Percentiles rank a stretch among this genome's conserved stretches.
These are phyloP conservation scores for Matsumyia berberina DNA, from an alignment of 2,888 invertebrate species.

Conservation along the genomic window DNA sequence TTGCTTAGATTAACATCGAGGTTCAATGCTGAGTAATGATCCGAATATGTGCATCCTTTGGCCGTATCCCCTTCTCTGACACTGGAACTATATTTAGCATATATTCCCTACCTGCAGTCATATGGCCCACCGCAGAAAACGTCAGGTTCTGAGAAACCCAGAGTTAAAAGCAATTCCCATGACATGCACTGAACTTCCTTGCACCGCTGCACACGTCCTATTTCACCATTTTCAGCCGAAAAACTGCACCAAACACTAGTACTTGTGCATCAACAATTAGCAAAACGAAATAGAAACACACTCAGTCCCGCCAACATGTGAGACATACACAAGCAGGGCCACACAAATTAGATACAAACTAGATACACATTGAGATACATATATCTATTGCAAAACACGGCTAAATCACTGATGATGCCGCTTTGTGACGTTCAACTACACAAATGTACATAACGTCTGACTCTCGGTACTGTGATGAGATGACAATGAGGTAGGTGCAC, in stretches of 20 bases:
- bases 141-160: slow-evolving; percentile 1
- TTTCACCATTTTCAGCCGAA: slow-evolving; percentile 5
- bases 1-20: no score
- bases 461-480: slow-evolving; percentile 35
- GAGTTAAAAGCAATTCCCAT: background rate
- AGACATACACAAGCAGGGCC: slow-evolving; percentile 17
- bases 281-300: slow-evolving; percentile 27
- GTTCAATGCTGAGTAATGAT: no score
- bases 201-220: background rate
- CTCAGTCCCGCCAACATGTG: slow-evolving; percentile 4
- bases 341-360: slow-evolving; percentile 9
- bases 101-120: background rate
- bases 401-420: slow-evolving; percentile 8
- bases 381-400: slow-evolving; percentile 19
- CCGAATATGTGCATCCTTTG: no score
- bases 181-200: background rate
- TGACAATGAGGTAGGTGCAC: slow-evolving; percentile 47
- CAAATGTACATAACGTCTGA: background rate
- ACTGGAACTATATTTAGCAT: no score
- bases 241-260: slow-evolving; percentile 8
- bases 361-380: slow-evolving; percentile 15
- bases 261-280: slow-evolving; percentile 36
- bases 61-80: no score
- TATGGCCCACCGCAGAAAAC: background rate
- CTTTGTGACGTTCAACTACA: slow-evolving; percentile 44